Evolutionary conservation across 2,888 invertebrate genomes (phyloP).

Genomic region (Chrysomela aeneicollis): DNA sequence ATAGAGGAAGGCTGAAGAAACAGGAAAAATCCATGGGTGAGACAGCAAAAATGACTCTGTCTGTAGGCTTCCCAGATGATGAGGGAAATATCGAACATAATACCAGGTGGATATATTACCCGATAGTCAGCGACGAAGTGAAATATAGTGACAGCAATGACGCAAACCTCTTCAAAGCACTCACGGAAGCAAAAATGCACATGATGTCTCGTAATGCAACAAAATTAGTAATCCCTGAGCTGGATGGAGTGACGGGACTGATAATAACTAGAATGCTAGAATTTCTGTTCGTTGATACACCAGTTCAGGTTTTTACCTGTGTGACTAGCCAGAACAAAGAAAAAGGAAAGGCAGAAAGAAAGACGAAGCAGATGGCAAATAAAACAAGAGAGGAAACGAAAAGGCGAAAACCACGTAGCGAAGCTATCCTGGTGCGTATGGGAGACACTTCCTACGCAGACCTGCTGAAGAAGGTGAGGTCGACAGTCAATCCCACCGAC

Average conservation of each 20-base stretch:
- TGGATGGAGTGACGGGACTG: slow-evolving; percentile 20
- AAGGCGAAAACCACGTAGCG: no score
- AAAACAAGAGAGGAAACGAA: no score
- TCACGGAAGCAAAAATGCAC: slow-evolving; percentile 18
- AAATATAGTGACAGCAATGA: slow-evolving; percentile 13
- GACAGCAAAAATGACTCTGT: slow-evolving; percentile 33
- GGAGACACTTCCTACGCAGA: no score
- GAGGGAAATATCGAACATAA: slow-evolving; percentile 27
- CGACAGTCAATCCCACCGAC: no score
- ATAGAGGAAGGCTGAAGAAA: slow-evolving; percentile 19
- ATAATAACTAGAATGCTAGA: slow-evolving; percentile 20
- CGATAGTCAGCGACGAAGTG: slow-evolving; percentile 6
- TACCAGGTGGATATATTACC: slow-evolving; percentile 30
- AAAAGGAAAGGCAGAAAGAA: no score
- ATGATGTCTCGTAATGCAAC: slow-evolving; percentile 7
- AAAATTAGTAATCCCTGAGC: slow-evolving; percentile 25
- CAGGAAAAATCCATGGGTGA: slow-evolving; percentile 26
- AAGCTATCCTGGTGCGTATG: no score
- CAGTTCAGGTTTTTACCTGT: not conserved
- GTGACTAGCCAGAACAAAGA: not conserved
- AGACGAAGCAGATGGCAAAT: no score
- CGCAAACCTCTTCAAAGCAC: slow-evolving; percentile 3
- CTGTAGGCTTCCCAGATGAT: slow-evolving; percentile 36
- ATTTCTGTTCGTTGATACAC: slow-evolving; percentile 26
- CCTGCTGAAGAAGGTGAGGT: no score